A percentile compares a stretch with the other conserved stretches of the same genome.
Evolutionary conservation across 2,888 invertebrate genomes (phyloP).

Genomic region (Tinea pellionella): DNA sequence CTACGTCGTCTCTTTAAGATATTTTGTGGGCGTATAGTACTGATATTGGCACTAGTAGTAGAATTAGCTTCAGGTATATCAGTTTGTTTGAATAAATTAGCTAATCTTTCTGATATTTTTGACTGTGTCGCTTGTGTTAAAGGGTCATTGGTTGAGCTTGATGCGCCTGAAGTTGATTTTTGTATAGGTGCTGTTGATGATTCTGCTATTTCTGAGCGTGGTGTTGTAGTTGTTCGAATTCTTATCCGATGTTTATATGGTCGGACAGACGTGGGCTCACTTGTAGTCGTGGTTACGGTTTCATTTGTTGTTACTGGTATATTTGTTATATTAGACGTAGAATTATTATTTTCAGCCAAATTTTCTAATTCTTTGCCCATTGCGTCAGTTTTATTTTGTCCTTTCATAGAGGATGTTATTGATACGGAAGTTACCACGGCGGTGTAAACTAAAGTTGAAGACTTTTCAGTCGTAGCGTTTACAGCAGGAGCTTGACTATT

Average conservation of each 20-base stretch:
- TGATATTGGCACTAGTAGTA: constrained; percentile 24
- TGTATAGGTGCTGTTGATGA: constrained; percentile 25
- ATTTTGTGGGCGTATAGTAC: constrained; percentile 40
- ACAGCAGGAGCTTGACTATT: constrained; percentile 26
- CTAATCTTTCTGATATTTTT: constrained; percentile 38
- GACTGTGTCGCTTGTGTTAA: constrained; percentile 25
- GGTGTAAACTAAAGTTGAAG: constrained; percentile 60
- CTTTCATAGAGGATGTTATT: constrained; percentile 63
- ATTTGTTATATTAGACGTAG: constrained; percentile 27
- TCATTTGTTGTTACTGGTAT: constrained; percentile 29
- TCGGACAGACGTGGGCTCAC: constrained; percentile 27
- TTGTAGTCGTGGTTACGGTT: constrained; percentile 27
- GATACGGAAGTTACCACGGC: constrained; percentile 66
- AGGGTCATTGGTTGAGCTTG: not conserved
- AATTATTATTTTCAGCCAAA: constrained; percentile 15
- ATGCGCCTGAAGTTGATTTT: constrained; percentile 27
- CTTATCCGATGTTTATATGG: constrained; percentile 46
- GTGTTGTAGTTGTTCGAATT: constrained; percentile 54
- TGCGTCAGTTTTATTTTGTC: constrained; percentile 51
- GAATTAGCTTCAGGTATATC: constrained; percentile 29
- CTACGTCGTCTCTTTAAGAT: constrained; percentile 47
- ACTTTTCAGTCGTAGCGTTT: constrained; percentile 54
- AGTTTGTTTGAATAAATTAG: constrained; percentile 36
- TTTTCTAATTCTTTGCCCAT: constrained; percentile 33
- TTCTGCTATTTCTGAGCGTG: constrained; percentile 27